Conservation (phyloP, 2,888 invertebrate species). For the Galerucella pusilla region DNA sequence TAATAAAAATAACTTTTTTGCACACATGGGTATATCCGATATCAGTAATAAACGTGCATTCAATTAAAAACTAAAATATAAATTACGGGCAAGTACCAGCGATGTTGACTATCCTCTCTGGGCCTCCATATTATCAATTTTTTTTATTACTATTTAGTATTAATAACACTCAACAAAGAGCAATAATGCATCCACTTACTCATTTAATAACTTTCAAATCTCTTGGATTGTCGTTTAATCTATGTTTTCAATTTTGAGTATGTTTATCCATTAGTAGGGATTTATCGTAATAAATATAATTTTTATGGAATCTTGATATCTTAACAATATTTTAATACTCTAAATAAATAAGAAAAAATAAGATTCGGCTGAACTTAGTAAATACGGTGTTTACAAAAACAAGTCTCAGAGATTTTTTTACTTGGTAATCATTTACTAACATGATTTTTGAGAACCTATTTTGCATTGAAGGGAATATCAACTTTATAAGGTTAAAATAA, state of each 20-base stretch:
- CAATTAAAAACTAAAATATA: neutral
- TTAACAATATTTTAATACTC: neutral
- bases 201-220: neutral
- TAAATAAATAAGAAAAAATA: neutral
- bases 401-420: too few relatives aligned
- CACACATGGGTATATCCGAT: neutral
- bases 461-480: too few relatives aligned
- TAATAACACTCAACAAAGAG: constrained; percentile 2
- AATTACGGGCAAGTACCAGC: neutral
- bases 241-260: neutral
- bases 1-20: too few relatives aligned
- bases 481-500: too few relatives aligned
- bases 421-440: too few relatives aligned
- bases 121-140: neutral
- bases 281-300: neutral
- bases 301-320: neutral
- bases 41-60: neutral
- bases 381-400: too few relatives aligned
- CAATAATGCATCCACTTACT: neutral
- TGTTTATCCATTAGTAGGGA: neutral
- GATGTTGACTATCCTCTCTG: neutral
- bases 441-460: too few relatives aligned
- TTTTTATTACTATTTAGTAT: neutral
- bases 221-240: neutral
- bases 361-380: neutral